Evolutionary conservation across 2,888 invertebrate genomes (phyloP).

Genomic region (Gasteruption jaculator): DNA sequence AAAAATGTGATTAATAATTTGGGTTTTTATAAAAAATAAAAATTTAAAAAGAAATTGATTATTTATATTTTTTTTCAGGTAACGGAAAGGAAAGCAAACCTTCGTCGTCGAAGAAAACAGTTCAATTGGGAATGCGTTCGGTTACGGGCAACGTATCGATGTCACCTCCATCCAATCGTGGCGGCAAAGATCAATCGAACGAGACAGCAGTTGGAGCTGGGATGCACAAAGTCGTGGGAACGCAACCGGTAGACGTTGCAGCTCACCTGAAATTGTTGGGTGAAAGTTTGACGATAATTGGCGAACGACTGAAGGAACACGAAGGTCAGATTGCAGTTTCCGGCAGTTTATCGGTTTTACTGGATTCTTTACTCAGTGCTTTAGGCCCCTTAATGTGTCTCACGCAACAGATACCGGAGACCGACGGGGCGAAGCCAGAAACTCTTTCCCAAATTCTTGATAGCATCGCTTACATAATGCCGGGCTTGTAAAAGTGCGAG

Average conservation of each 20-base stretch:
- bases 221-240: constrained; percentile 65
- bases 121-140: constrained; percentile 47
- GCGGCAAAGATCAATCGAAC: constrained; percentile 44
- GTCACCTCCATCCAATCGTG: constrained; percentile 40
- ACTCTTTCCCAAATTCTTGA: constrained; percentile 70
- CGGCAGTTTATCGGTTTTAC: constrained; percentile 85
- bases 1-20: neutral
- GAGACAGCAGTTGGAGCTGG: constrained; percentile 48
- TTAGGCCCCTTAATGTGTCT: constrained; percentile 84
- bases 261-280: constrained; percentile 89
- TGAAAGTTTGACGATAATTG: constrained; percentile 90
- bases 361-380: constrained; percentile 90
- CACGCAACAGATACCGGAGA: constrained; percentile 75
- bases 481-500: constrained; percentile 33
- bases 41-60: neutral
- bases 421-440: constrained; percentile 52
- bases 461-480: constrained; percentile 88
- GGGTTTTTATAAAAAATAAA: constrained; percentile 2
- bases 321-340: constrained; percentile 95
- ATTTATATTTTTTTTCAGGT: constrained; percentile 26
- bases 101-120: constrained; percentile 41
- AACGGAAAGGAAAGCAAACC: constrained; percentile 39
- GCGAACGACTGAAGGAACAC: constrained; percentile 87
- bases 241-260: constrained; percentile 83
- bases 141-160: constrained; percentile 39